Evolutionary conservation across 2,888 invertebrate species (phyloP).

Genomic region (Pandemis corylana): DNA sequence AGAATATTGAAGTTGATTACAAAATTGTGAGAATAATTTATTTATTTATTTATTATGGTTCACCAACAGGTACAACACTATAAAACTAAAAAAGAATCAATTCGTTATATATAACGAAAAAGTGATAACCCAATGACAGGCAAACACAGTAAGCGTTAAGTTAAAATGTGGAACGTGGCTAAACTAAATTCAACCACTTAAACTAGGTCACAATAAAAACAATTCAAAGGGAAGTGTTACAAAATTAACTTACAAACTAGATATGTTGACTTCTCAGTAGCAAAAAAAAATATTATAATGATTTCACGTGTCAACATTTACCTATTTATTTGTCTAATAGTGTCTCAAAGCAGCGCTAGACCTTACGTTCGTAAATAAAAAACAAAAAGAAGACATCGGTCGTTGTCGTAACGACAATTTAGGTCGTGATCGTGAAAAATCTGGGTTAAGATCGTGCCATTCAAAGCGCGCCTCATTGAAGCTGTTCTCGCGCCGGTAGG

Average conservation of each 20-base stretch:
- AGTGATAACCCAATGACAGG: too few species aligned
- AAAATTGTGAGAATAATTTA: not conserved
- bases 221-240: too few species aligned
- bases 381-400: slow-evolving; percentile 29
- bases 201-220: too few species aligned
- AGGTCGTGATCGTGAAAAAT: slow-evolving; percentile 53
- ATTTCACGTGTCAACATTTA: not conserved
- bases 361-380: not conserved
- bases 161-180: too few species aligned
- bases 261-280: too few species aligned
- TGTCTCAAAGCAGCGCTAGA: not conserved
- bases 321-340: not conserved
- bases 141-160: too few species aligned
- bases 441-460: slow-evolving; percentile 69
- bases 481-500: slow-evolving; percentile 40
- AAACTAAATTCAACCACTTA: too few species aligned
- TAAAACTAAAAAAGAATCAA: too few species aligned
- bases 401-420: slow-evolving; percentile 42
- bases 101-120: too few species aligned
- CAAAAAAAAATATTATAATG: not conserved
- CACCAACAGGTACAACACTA: too few species aligned
- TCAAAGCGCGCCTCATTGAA: slow-evolving; percentile 58
- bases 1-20: not conserved
- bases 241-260: too few species aligned
- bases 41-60: too few species aligned